phyloP scores from a whole-genome alignment of 2,888 invertebrate genomes.

The Tipula confusa region DNA sequence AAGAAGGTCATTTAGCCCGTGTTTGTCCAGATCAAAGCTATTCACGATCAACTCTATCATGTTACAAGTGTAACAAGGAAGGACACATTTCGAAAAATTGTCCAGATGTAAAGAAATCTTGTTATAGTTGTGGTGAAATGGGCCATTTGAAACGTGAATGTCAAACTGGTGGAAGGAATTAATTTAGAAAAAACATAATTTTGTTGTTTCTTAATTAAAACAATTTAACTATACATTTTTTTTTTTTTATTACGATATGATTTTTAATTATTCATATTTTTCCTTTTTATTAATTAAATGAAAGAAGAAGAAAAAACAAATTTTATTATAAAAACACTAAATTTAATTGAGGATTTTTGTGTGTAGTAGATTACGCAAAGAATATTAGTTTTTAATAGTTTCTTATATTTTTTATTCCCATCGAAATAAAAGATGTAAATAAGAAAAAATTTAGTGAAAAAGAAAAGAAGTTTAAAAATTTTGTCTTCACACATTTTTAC shows the following conservation, averaged over 20 bases:
- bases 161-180: slow-evolving; percentile 58
- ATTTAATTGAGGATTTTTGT: not conserved
- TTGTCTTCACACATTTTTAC: slow-evolving; percentile 13
- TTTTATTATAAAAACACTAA: slow-evolving; percentile 14
- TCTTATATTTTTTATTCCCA: slow-evolving; percentile 25
- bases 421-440: slow-evolving; percentile 20
- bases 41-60: slow-evolving; percentile 55
- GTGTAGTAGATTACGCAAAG: slow-evolving; percentile 12
- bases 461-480: not conserved
- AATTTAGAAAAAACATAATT: slow-evolving; percentile 34
- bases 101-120: slow-evolving; percentile 78
- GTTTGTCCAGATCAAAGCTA: slow-evolving; percentile 73
- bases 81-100: slow-evolving; percentile 88
- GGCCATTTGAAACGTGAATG: slow-evolving; percentile 89
- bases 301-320: too few species aligned
- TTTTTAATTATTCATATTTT: slow-evolving; percentile 21
- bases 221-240: not conserved
- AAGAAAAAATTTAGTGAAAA: slow-evolving; percentile 20
- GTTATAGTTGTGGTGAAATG: slow-evolving; percentile 88
- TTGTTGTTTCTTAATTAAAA: slow-evolving; percentile 25
- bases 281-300: slow-evolving; percentile 20
- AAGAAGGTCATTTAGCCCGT: slow-evolving; percentile 89
- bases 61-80: slow-evolving; percentile 93
- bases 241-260: slow-evolving; percentile 25
- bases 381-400: slow-evolving; percentile 9